Evolutionary conservation across 1,140 invertebrate genomes (phyloP).

Genomic region (Drosophila mojavensis): DNA sequence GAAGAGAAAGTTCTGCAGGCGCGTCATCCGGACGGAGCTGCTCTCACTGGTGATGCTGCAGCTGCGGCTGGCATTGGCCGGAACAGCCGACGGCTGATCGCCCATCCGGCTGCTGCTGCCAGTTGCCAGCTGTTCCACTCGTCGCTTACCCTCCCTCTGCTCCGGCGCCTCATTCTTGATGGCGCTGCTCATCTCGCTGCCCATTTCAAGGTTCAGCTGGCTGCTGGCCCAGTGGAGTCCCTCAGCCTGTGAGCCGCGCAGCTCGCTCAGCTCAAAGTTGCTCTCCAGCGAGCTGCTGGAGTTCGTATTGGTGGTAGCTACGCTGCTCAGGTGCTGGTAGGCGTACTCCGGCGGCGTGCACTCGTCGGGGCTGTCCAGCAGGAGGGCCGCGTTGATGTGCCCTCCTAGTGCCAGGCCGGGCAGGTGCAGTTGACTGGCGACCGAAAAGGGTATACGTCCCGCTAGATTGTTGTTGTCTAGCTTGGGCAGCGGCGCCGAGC

Average conservation of each 20-base stretch:
- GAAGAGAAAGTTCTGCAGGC: slow-evolving; percentile 79
- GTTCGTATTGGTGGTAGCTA: slow-evolving; percentile 72
- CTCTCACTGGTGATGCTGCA: slow-evolving; percentile 80
- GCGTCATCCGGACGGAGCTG: slow-evolving; percentile 71
- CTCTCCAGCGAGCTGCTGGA: slow-evolving; percentile 79
- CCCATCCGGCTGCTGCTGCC: slow-evolving; percentile 9
- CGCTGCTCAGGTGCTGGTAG: slow-evolving; percentile 78
- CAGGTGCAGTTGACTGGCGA: slow-evolving; percentile 60
- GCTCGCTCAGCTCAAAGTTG: slow-evolving; percentile 68
- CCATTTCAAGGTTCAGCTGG: slow-evolving; percentile 59
- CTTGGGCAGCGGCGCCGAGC: slow-evolving; percentile 13
- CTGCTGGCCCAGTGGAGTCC: slow-evolving; percentile 70
- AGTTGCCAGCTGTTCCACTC: slow-evolving; percentile 3
- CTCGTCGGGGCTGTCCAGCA: slow-evolving; percentile 80
- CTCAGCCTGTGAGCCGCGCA: slow-evolving; percentile 41
- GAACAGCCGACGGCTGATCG: slow-evolving; percentile 24
- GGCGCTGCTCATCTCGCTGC: slow-evolving; percentile 71
- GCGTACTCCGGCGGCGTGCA: slow-evolving; percentile 79
- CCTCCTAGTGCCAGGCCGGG: slow-evolving; percentile 65
- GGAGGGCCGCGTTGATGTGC: slow-evolving; percentile 74
- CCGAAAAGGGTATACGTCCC: slow-evolving; percentile 43
- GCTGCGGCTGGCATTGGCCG: slow-evolving; percentile 60
- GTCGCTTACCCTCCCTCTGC: slow-evolving; percentile 32
- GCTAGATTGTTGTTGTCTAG: slow-evolving; percentile 47
- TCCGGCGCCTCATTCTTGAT: slow-evolving; percentile 19